Conservation (phyloP, 2,888 invertebrate species). For the Ceriagrion tenellum region DNA sequence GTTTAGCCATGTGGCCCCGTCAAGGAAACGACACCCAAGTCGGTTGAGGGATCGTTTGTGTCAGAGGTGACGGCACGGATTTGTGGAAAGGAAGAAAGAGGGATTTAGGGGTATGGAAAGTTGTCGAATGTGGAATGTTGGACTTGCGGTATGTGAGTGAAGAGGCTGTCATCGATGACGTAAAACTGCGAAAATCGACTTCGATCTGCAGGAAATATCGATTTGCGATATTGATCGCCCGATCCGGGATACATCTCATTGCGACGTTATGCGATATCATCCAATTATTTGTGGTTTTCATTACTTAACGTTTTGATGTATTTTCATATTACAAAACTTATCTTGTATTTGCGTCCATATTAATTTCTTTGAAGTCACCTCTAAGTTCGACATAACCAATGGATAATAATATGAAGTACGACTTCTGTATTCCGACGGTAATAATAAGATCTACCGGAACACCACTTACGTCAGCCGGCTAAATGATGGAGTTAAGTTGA, state of each 20-base stretch:
- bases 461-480: background rate
- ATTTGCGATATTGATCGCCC: background rate
- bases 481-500: background rate
- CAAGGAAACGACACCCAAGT: background rate
- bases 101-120: background rate
- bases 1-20: background rate
- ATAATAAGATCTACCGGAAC: background rate
- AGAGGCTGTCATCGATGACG: background rate
- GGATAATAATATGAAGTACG: background rate
- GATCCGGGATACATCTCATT: no score
- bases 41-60: background rate
- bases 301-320: no score
- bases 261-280: no score
- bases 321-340: background rate
- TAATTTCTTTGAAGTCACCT: background rate
- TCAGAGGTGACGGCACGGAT: background rate
- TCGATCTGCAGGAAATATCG: no score
- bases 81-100: background rate
- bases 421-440: background rate
- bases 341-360: background rate
- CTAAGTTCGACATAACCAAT: background rate
- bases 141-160: no score
- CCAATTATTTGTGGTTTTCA: no score
- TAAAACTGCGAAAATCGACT: background rate
- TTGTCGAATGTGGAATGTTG: background rate